A percentile compares a stretch with the other conserved stretches of the same genome.
phyloP scores from a whole-genome alignment of 2,797 vertebrate genomes.

The Myotis vivesi region DNA sequence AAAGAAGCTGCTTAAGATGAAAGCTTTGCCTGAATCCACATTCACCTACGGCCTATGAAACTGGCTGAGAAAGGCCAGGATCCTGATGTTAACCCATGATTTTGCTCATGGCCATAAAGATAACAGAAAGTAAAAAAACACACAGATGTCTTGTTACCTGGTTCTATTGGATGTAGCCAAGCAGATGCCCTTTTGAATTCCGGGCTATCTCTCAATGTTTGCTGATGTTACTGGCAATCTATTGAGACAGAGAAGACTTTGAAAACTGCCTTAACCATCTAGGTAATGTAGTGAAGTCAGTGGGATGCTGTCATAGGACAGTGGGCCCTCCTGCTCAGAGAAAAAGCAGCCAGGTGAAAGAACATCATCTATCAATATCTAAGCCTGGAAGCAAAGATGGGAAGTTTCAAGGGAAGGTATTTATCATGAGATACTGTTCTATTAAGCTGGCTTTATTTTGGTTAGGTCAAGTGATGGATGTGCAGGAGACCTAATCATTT shows the following conservation, averaged over 20 bases:
- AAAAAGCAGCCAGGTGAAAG: conserved; percentile 40
- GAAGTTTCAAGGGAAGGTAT: conserved; percentile 81
- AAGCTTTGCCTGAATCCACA: neutral
- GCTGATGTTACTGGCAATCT: conserved; percentile 44
- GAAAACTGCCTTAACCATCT: conserved; percentile 40
- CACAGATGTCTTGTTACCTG: neutral
- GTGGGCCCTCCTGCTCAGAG: conserved; percentile 50
- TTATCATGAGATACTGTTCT: conserved; percentile 84
- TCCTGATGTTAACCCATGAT: neutral
- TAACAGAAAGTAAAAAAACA: neutral
- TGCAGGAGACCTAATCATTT: conserved; percentile 75
- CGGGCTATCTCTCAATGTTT: neutral
- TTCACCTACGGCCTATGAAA: neutral
- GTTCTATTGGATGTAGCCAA: neutral
- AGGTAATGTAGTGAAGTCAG: neutral
- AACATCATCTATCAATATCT: conserved; percentile 64
- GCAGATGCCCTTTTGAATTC: neutral
- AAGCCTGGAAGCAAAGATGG: conserved; percentile 74
- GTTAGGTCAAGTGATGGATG: conserved; percentile 80
- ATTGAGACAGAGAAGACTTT: neutral
- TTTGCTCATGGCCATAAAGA: neutral
- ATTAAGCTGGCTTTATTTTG: conserved; percentile 80
- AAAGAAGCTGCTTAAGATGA: neutral
- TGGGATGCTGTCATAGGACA: conserved; percentile 68
- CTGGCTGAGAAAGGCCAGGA: neutral